These are phyloP conservation scores for Hemitrygon akajei DNA, from an alignment of 2,797 vertebrate genomes.

Conservation along the genomic window DNA sequence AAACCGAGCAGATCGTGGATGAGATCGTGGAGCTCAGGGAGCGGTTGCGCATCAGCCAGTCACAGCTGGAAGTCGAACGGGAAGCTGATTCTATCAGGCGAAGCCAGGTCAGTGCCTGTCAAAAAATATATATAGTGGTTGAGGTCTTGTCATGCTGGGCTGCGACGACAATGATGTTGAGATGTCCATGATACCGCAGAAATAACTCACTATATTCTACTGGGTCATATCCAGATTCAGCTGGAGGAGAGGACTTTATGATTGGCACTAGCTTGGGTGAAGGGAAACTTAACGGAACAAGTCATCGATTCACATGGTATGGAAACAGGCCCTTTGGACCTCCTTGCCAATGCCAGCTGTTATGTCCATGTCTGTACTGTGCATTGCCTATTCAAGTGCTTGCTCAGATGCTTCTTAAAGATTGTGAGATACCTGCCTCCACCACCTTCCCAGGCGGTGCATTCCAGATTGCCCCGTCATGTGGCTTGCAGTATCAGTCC, in stretches of 20 bases:
- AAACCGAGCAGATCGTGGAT: conserved; percentile 53
- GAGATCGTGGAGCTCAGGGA: conserved; percentile 56
- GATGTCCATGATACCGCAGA: not conserved
- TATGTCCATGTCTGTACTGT: no score
- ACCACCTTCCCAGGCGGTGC: no score
- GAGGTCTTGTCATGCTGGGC: no score
- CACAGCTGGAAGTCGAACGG: conserved; percentile 52
- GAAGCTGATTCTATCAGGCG: conserved; percentile 48
- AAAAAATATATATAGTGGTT: not conserved
- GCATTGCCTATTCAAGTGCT: no score
- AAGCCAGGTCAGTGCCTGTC: conserved; percentile 50
- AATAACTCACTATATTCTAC: not conserved
- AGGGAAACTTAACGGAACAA: no score
- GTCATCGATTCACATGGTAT: no score
- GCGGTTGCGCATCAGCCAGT: conserved; percentile 52
- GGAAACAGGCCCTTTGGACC: no score
- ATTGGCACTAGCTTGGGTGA: not conserved
- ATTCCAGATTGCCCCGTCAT: no score
- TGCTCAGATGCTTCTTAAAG: no score
- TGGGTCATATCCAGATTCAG: not conserved
- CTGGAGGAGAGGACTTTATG: not conserved
- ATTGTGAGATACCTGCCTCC: no score
- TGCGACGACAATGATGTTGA: not conserved
- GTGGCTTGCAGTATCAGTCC: no score
- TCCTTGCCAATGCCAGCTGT: no score